Base-by-base conservation (phyloP, 1,140 invertebrate genomes). In the Temnothorax longispinosus region DNA sequence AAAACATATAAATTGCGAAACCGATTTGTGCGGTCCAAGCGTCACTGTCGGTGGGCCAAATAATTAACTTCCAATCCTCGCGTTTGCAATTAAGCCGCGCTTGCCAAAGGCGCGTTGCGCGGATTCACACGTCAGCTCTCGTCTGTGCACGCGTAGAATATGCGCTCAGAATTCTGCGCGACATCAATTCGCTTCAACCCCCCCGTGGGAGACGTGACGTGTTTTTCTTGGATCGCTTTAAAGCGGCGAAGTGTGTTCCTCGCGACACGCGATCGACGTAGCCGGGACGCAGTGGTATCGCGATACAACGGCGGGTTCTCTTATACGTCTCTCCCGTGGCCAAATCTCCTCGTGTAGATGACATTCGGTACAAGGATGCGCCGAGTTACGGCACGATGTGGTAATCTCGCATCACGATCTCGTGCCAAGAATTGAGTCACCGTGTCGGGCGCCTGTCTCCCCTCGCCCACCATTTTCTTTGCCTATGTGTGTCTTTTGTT, bases 351-450 rank as follows among this genome's bases (percentile, higher is more conserved):
- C 58, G 75, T 85, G 78, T 85, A 77, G 65, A 81, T 87, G 89
- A 91, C 84, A 87, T 85, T 85, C 18, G 62, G 35, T 71, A 78
- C 84, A 91, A 91, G 74, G 85, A 91, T 87, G 75, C 69, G 41
- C 60, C 77, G 88, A 91, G 80, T 87, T 87, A 89, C 80, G 85
- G 41, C 71, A 71, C 35, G 50, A 18, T 88, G 85, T 85, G 75
- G 85, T 91, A 89, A 90, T 88, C 85, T 75, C 44, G 50, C 77
- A 64, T 87, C 69, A 62, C 78, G 56, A 50, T 44, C 72, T 44
- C 38, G 86, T 91, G 91, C 91, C 91, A 91, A 91, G 86, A 91
- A 91, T 91, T 91, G 91, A 91, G 90, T 91, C 91, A 91, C 87
- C 64, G 47, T 21, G 64, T 77, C 74, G 71, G 56, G 76, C 64